A percentile compares a stretch with the other conserved stretches of the same genome.
Evolutionary conservation across 2,797 vertebrate genomes (phyloP).

Genomic region (Poeciliopsis paucimaculata): DNA sequence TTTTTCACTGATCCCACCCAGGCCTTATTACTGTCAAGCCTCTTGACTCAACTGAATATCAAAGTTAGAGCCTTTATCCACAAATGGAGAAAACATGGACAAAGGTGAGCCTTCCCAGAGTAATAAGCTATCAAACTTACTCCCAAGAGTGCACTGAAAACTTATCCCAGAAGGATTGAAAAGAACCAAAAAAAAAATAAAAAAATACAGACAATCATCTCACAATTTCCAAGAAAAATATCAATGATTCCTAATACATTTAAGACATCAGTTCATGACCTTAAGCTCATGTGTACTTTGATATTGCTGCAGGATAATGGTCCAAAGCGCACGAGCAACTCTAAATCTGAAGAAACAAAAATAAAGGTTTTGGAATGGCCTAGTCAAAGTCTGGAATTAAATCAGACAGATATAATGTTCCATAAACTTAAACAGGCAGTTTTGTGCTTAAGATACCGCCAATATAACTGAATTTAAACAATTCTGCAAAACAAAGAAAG

Average conservation of each 20-base stretch:
- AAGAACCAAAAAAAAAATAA: neutral
- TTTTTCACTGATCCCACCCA: neutral
- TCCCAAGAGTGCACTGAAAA: neutral
- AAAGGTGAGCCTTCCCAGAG: neutral
- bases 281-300: neutral
- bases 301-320: neutral
- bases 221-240: neutral
- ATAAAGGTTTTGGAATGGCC: neutral
- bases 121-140: neutral
- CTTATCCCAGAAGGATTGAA: neutral
- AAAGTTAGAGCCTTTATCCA: neutral
- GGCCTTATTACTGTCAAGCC: neutral
- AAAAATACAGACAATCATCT: neutral
- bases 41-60: neutral
- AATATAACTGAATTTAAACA: neutral
- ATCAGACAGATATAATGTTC: neutral
- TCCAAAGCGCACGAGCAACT: neutral
- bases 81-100: neutral
- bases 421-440: neutral
- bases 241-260: neutral
- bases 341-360: neutral
- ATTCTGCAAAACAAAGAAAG: neutral
- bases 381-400: neutral
- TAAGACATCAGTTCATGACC: neutral
- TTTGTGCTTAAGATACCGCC: neutral